These are phyloP conservation scores for Calyptommatus sinebrachiatus DNA, from an alignment of 2,113 vertebrate species.

Conservation along the genomic window DNA sequence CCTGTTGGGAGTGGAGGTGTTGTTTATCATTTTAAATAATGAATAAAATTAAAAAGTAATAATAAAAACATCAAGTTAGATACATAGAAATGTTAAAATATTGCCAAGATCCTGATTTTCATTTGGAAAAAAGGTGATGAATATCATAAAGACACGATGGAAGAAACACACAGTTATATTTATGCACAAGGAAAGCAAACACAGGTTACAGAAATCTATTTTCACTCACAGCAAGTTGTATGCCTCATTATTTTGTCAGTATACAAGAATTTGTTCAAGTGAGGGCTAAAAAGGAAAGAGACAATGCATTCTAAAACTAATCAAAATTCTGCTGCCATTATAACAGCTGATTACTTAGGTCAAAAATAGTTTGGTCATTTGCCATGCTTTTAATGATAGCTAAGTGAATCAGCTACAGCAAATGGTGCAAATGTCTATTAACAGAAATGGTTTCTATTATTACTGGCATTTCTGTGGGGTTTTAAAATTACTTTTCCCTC, in stretches of 20 bases:
- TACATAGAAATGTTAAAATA: no score
- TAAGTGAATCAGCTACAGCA: neutral
- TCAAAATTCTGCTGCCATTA: no score
- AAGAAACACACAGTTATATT: neutral
- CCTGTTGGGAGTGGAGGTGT: no score
- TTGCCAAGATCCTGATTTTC: no score
- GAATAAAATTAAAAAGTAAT: no score
- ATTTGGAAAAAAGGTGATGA: no score
- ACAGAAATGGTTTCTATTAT: neutral
- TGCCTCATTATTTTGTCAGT: neutral
- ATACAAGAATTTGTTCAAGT: neutral
- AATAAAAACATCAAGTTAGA: no score
- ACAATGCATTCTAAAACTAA: no score
- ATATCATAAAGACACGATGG: no score
- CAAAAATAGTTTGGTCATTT: neutral
- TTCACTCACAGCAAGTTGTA: neutral
- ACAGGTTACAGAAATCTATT: neutral
- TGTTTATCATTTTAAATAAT: no score
- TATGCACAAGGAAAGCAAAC: neutral
- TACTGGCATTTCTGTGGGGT: slow-evolving; percentile 22
- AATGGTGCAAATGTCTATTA: neutral
- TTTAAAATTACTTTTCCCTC: slow-evolving; percentile 1
- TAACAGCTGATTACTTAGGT: neutral
- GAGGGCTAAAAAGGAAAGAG: neutral
- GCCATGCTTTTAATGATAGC: neutral